Evolutionary conservation across 2,797 vertebrate genomes (phyloP).

Genomic region (Tiaroga cobitis): DNA sequence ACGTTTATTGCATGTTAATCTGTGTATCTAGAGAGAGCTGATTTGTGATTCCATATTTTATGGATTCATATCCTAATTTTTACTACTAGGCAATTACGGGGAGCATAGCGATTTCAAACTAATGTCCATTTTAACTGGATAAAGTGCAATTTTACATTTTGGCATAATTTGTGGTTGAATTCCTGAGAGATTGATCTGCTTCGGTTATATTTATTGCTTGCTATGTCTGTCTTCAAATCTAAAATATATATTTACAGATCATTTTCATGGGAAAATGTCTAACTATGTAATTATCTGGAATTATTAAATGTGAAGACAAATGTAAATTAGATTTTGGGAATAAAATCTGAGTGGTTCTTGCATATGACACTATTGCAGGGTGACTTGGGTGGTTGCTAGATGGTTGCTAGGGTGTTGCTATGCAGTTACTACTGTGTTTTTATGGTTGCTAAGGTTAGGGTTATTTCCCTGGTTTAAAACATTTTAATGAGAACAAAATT

Average conservation of each 20-base stretch:
- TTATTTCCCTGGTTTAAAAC: background rate
- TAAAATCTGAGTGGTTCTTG: background rate
- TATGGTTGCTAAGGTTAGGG: background rate
- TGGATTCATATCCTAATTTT: background rate
- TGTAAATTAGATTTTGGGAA: background rate
- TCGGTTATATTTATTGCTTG: background rate
- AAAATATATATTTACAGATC: background rate
- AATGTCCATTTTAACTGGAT: slow-evolving; percentile 12
- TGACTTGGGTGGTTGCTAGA: background rate
- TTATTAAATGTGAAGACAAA: background rate
- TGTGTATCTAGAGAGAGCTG: slow-evolving; percentile 5
- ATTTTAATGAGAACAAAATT: background rate
- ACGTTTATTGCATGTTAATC: slow-evolving; percentile 24
- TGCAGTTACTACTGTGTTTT: background rate
- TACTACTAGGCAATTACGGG: background rate
- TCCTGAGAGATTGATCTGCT: background rate
- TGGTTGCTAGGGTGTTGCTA: background rate
- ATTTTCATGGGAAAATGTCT: background rate
- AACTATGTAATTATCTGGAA: background rate
- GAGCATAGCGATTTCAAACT: background rate
- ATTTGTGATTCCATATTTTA: background rate
- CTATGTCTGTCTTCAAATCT: background rate
- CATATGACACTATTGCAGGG: background rate
- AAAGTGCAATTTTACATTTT: background rate
- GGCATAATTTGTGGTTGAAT: background rate